A percentile compares a stretch with the other conserved stretches of the same genome.
Evolutionary conservation across 1,140 invertebrate genomes (phyloP).

Genomic region (Hyles euphorbiae): DNA sequence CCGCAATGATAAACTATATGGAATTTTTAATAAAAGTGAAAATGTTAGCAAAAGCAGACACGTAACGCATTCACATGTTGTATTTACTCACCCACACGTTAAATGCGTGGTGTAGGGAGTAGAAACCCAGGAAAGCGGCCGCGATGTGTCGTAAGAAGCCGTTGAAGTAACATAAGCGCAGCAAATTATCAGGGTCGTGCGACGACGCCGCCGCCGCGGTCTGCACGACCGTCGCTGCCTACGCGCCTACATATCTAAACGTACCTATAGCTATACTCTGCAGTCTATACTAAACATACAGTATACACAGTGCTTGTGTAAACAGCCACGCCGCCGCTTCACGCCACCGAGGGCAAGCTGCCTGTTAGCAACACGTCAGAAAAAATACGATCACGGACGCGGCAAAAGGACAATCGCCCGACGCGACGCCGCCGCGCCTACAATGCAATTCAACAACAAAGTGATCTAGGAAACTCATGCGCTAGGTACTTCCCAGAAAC

Average conservation of each 20-base stretch:
- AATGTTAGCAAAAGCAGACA: too few species aligned
- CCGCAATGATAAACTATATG: too few species aligned
- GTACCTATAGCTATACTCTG: constrained; percentile 22
- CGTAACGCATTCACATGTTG: background rate
- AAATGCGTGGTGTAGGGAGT: constrained; percentile 34
- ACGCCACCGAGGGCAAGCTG: constrained; percentile 26
- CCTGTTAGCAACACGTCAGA: constrained; percentile 43
- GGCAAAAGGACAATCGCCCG: constrained; percentile 39
- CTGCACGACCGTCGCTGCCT: constrained; percentile 47
- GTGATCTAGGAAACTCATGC: constrained; percentile 1
- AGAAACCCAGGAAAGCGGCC: constrained; percentile 54
- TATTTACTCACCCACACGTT: constrained; percentile 21
- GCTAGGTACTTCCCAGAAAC: constrained; percentile 31
- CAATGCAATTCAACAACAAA: constrained; percentile 1
- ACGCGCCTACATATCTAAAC: constrained; percentile 41
- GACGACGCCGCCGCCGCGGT: constrained; percentile 46
- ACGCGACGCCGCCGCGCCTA: background rate
- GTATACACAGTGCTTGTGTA: constrained; percentile 35
- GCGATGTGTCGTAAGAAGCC: constrained; percentile 66
- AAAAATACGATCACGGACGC: constrained; percentile 51
- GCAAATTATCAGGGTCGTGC: constrained; percentile 69
- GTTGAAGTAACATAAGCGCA: constrained; percentile 69
- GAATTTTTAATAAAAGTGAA: too few species aligned
- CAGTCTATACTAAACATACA: too few species aligned
- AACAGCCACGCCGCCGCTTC: constrained; percentile 28